Evolutionary conservation across 2,797 vertebrate genomes (phyloP).

Genomic region (Malacoraja senta): DNA sequence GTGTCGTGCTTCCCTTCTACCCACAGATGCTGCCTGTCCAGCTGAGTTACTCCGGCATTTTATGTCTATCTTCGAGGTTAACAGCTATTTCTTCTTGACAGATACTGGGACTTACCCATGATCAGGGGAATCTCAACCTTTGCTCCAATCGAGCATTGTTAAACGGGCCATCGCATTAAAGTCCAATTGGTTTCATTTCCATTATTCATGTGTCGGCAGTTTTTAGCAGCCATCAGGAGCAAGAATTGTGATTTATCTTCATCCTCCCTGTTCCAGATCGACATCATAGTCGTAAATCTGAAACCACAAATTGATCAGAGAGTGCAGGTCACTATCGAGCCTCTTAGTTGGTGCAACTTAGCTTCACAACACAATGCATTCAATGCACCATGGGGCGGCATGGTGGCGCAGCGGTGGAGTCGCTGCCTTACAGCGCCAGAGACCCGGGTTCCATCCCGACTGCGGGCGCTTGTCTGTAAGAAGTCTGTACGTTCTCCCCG

Average conservation of each 20-base stretch:
- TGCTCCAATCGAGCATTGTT: background rate
- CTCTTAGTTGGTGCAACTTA: background rate
- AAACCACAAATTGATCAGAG: background rate
- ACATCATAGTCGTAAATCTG: background rate
- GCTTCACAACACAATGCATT: background rate
- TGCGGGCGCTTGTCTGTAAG: too few relatives aligned
- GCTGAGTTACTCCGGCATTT: too few relatives aligned
- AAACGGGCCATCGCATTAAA: background rate
- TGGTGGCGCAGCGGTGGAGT: too few relatives aligned
- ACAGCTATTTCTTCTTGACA: too few relatives aligned
- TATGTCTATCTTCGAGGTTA: too few relatives aligned
- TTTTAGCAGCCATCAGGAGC: background rate
- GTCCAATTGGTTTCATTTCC: background rate
- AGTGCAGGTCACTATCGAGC: background rate
- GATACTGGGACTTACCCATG: too few relatives aligned
- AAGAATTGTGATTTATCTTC: background rate
- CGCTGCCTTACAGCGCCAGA: too few relatives aligned
- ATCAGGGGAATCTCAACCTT: too few relatives aligned
- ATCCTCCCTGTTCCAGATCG: background rate
- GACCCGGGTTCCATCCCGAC: too few relatives aligned
- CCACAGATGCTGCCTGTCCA: too few relatives aligned
- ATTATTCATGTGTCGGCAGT: background rate
- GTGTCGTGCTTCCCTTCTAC: too few relatives aligned
- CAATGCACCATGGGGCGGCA: background rate
- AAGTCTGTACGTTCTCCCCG: background rate